phyloP scores from a whole-genome alignment of 2,113 vertebrate species.

The Callipepla squamata region DNA sequence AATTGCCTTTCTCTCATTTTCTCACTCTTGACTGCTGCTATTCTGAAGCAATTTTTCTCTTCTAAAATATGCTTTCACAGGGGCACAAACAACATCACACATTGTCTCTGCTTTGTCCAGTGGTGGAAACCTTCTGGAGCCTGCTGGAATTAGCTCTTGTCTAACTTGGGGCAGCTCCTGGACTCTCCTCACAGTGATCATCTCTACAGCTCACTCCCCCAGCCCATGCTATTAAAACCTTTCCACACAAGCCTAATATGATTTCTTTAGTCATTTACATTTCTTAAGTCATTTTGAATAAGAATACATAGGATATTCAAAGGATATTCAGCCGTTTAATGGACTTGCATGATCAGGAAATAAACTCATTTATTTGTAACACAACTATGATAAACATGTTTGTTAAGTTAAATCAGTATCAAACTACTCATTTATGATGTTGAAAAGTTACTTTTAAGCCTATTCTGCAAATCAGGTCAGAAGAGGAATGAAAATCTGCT shows the following conservation, averaged over 20 bases:
- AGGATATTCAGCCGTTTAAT: not conserved
- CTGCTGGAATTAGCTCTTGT: not conserved
- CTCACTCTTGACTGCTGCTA: not conserved
- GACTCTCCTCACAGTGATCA: not conserved
- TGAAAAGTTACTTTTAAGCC: not conserved
- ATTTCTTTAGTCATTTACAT: not conserved
- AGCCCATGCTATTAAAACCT: not conserved
- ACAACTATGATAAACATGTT: not conserved
- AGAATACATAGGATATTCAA: not conserved
- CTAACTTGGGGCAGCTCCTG: no score
- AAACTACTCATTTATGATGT: not conserved
- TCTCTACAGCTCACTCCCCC: no score
- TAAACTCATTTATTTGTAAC: not conserved
- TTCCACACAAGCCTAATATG: no score
- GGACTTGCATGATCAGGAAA: not conserved
- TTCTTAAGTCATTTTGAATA: not conserved
- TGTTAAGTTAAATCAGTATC: not conserved
- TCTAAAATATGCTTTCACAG: not conserved
- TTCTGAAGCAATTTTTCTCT: not conserved
- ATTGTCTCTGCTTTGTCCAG: no score
- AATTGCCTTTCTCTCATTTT: not conserved
- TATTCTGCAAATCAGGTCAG: not conserved
- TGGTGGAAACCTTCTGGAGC: not conserved
- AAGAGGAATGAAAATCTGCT: not conserved
- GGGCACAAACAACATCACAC: no score